These are phyloP conservation scores for Microtus ochrogaster DNA, from an alignment of 2,113 vertebrate genomes.

Conservation along the genomic window DNA sequence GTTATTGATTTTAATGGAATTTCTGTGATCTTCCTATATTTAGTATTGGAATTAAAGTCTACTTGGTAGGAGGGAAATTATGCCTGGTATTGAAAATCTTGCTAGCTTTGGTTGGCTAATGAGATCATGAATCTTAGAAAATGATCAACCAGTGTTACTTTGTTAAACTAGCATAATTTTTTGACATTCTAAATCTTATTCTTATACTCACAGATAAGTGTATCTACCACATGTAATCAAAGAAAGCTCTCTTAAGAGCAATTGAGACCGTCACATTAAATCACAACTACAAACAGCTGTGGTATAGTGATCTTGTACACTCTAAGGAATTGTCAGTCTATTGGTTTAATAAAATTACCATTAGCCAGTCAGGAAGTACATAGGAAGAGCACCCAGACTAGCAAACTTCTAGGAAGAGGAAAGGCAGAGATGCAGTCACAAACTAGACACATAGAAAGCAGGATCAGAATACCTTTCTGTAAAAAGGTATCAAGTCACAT, in stretches of 20 bases:
- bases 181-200: neutral
- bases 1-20: neutral
- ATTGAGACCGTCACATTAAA: neutral
- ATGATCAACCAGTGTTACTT: neutral
- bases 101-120: neutral
- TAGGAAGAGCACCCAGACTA: too few relatives aligned
- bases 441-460: too few relatives aligned
- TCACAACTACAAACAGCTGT: neutral
- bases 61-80: neutral
- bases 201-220: neutral
- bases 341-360: too few relatives aligned
- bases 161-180: neutral
- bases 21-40: neutral
- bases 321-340: too few relatives aligned
- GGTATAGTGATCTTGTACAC: too few relatives aligned
- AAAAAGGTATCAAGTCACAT: too few relatives aligned
- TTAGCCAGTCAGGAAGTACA: too few relatives aligned
- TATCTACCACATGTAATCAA: neutral
- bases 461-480: too few relatives aligned
- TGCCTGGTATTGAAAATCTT: neutral
- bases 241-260: neutral
- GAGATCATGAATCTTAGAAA: neutral
- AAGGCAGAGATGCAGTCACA: too few relatives aligned
- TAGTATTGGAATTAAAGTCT: neutral
- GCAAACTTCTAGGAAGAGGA: too few relatives aligned